Evolutionary conservation across 2,888 invertebrate genomes (phyloP).

Genomic region (Blastobasis adustella): DNA sequence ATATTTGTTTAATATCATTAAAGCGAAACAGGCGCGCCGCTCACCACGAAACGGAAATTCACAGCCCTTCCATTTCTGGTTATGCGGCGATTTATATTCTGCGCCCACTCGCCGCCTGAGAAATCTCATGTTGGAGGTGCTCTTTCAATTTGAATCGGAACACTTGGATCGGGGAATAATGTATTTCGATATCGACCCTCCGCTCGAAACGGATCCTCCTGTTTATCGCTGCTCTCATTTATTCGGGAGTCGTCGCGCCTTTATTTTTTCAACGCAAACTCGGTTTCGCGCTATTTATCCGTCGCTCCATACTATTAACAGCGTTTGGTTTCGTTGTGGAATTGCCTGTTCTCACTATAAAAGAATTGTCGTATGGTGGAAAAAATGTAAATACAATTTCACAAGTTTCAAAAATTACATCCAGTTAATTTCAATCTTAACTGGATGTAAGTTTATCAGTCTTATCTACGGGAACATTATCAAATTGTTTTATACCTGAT

Average conservation of each 20-base stretch:
- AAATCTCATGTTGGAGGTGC: conserved; percentile 75
- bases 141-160: conserved; percentile 76
- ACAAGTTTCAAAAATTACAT: too few species aligned
- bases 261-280: conserved; percentile 70
- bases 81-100: conserved; percentile 75
- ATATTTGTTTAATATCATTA: conserved; percentile 30
- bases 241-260: conserved; percentile 71
- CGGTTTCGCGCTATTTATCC: conserved; percentile 64
- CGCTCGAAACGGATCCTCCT: conserved; percentile 67
- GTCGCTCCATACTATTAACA: conserved; percentile 60
- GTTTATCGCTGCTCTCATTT: conserved; percentile 73
- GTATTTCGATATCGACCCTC: conserved; percentile 74
- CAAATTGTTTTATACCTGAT: too few species aligned
- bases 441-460: too few species aligned
- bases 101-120: conserved; percentile 73
- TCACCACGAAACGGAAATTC: conserved; percentile 65
- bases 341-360: conserved; percentile 22
- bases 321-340: conserved; percentile 55
- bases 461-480: too few species aligned
- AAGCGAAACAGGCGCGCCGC: conserved; percentile 33
- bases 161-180: conserved; percentile 74
- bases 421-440: too few species aligned
- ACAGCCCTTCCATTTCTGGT: conserved; percentile 70
- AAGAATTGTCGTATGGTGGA: too few species aligned
- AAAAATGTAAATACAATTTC: too few species aligned